Conservation (phyloP, 2,113 vertebrate genomes). For the Sinocyclocheilus rhinocerous region DNA sequence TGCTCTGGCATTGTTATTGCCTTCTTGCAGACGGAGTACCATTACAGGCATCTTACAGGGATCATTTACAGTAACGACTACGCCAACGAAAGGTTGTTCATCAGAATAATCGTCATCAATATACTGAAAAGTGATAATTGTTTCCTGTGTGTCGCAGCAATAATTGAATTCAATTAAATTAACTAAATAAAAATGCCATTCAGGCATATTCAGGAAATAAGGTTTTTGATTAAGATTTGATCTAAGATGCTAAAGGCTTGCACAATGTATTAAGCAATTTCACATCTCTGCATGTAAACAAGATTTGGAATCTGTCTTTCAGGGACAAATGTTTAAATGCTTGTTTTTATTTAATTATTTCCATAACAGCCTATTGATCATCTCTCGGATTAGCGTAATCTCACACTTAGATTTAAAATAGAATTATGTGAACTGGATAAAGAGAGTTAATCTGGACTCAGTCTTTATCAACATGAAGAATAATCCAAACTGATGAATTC, state of each 20-base stretch:
- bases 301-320: constrained; percentile 4
- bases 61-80: constrained; percentile 34
- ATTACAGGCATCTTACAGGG: constrained; percentile 20
- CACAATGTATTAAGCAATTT: not conserved
- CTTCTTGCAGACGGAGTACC: not conserved
- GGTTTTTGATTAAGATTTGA: not conserved
- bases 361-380: constrained; percentile 14
- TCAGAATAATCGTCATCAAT: constrained; percentile 21
- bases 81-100: not conserved
- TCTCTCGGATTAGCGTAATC: constrained; percentile 62
- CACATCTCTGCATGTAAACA: not conserved
- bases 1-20: constrained; percentile 35
- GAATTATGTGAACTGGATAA: constrained; percentile 71
- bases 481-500: constrained; percentile 72
- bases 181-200: not conserved
- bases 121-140: constrained; percentile 33
- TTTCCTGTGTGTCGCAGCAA: constrained; percentile 18
- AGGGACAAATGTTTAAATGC: not conserved
- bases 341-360: constrained; percentile 8
- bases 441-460: constrained; percentile 69
- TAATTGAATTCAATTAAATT: constrained; percentile 7
- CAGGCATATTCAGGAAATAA: not conserved
- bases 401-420: constrained; percentile 66
- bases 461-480: constrained; percentile 71
- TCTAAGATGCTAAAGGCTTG: not conserved